These are phyloP conservation scores for Syrphus vitripennis DNA, from an alignment of 2,888 invertebrate genomes.

Conservation along the genomic window DNA sequence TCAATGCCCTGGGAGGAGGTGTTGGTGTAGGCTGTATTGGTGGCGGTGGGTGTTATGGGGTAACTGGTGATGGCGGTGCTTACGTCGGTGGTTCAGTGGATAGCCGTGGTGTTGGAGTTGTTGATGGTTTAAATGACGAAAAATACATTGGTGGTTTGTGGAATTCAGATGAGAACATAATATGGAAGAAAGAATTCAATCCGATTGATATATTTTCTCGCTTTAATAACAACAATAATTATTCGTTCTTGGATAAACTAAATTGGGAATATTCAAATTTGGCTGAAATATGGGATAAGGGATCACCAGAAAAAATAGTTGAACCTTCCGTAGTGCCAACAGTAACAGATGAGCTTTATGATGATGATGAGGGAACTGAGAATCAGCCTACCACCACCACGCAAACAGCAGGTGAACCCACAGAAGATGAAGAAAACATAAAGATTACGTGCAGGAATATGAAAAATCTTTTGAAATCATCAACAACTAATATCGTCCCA, in stretches of 20 bases:
- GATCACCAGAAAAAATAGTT: slow-evolving; percentile 41
- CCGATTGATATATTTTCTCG: slow-evolving; percentile 73
- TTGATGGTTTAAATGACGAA: slow-evolving; percentile 25
- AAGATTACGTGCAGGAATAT: slow-evolving; percentile 58
- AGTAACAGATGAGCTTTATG: neutral
- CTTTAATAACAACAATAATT: slow-evolving; percentile 66
- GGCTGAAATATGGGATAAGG: slow-evolving; percentile 76
- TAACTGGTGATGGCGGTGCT: slow-evolving; percentile 22
- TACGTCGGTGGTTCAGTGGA: slow-evolving; percentile 43
- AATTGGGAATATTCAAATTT: slow-evolving; percentile 77
- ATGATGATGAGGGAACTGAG: neutral
- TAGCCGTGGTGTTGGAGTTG: neutral
- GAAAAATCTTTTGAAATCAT: slow-evolving; percentile 62
- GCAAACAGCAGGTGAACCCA: neutral
- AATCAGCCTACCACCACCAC: neutral
- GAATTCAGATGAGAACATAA: slow-evolving; percentile 72
- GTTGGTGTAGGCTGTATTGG: slow-evolving; percentile 43
- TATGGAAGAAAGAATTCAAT: slow-evolving; percentile 73
- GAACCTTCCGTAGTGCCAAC: slow-evolving; percentile 21
- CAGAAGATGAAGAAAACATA: slow-evolving; percentile 35
- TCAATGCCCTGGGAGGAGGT: slow-evolving; percentile 71
- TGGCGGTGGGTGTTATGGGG: slow-evolving; percentile 54
- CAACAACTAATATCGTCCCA: neutral
- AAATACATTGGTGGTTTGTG: slow-evolving; percentile 72
- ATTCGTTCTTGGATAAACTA: slow-evolving; percentile 71